Conservation (phyloP, 2,888 invertebrate species). For the Heteromyza rotundicornis region DNA sequence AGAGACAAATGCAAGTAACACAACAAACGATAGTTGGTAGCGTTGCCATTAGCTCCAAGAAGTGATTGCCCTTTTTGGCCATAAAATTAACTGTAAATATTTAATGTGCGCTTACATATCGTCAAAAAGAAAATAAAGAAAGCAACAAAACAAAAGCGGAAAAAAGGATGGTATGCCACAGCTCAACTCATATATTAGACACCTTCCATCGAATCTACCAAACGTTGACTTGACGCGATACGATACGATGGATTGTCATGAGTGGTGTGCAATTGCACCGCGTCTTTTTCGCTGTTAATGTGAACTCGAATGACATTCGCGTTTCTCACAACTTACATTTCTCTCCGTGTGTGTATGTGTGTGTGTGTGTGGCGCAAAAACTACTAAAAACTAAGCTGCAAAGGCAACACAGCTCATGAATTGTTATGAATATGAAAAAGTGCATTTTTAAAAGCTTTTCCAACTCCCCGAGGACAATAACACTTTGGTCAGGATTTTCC, state of each 20-base stretch:
- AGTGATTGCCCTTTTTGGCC: slow-evolving; percentile 60
- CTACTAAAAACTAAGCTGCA: neutral
- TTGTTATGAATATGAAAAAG: slow-evolving; percentile 16
- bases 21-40: slow-evolving; percentile 38
- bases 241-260: neutral
- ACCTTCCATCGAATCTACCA: neutral
- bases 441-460: slow-evolving; percentile 15
- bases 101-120: slow-evolving; percentile 56
- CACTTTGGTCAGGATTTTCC: slow-evolving; percentile 20
- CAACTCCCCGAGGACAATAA: slow-evolving; percentile 16
- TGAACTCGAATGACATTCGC: slow-evolving; percentile 21
- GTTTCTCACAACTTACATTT: neutral
- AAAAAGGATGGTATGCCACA: neutral
- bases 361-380: neutral
- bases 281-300: slow-evolving; percentile 16
- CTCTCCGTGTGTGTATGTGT: too few species aligned
- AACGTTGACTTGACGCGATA: too few species aligned
- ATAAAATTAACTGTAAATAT: slow-evolving; percentile 63
- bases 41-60: slow-evolving; percentile 49
- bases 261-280: neutral
- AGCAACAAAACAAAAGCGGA: too few species aligned
- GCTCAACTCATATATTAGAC: neutral
- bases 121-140: neutral
- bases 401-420: neutral
- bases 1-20: neutral